These are phyloP conservation scores for Poeciliopsis retropinna DNA, from an alignment of 2,113 vertebrate genomes.

Conservation along the genomic window DNA sequence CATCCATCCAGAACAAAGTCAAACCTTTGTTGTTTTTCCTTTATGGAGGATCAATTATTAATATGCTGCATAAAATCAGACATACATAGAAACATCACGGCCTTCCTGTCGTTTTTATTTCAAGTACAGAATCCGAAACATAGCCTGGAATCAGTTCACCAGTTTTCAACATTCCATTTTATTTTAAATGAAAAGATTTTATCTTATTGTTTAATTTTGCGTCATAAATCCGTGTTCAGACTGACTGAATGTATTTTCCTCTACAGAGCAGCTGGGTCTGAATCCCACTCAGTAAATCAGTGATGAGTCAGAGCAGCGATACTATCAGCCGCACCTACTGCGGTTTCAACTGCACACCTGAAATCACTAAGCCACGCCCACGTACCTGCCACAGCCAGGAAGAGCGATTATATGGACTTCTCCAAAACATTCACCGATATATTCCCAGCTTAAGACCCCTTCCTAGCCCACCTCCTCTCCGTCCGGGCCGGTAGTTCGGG, in stretches of 20 bases:
- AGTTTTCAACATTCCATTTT: not conserved
- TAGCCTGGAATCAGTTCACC: not conserved
- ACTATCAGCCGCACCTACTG: conserved; percentile 17
- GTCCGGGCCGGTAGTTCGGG: not conserved
- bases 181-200: no score
- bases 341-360: conserved; percentile 62
- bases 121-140: not conserved
- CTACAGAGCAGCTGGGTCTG: not conserved
- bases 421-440: not conserved
- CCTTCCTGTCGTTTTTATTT: not conserved
- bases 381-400: conserved; percentile 80
- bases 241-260: not conserved
- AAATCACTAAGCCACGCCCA: conserved; percentile 65
- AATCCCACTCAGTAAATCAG: not conserved
- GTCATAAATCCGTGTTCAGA: not conserved
- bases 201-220: no score
- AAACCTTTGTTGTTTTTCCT: no score
- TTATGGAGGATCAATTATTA: not conserved
- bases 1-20: no score
- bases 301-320: conserved; percentile 15
- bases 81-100: not conserved
- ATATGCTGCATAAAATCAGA: not conserved
- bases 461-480: not conserved
- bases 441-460: not conserved
- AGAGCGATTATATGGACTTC: conserved; percentile 28